Evolutionary conservation across 1,140 invertebrate species (phyloP).

Genomic region (Bombus difficillimus): DNA sequence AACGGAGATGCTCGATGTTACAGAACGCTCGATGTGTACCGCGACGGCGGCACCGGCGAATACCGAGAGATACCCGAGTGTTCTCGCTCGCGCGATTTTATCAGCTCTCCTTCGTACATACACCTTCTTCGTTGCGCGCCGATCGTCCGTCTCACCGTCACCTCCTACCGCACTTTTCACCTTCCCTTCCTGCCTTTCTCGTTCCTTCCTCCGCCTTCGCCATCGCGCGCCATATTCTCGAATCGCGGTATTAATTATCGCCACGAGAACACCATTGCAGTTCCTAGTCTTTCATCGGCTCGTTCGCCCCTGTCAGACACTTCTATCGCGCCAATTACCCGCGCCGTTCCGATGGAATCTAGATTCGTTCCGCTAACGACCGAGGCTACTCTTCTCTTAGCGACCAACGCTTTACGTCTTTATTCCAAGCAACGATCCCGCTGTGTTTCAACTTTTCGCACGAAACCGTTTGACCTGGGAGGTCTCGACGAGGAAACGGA

Average conservation of each 20-base stretch:
- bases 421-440: not conserved
- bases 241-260: slow-evolving; percentile 71
- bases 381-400: not conserved
- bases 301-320: not conserved
- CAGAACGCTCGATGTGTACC: too few species aligned
- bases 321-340: slow-evolving; percentile 24
- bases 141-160: slow-evolving; percentile 49
- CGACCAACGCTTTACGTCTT: not conserved
- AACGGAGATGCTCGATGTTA: slow-evolving; percentile 26
- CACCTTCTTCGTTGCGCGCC: slow-evolving; percentile 5
- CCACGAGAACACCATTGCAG: slow-evolving; percentile 9
- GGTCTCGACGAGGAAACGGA: slow-evolving; percentile 11
- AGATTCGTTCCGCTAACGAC: slow-evolving; percentile 31
- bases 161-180: slow-evolving; percentile 54
- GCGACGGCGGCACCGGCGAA: slow-evolving; percentile 61
- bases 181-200: slow-evolving; percentile 47
- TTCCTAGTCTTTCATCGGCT: slow-evolving; percentile 38
- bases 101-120: slow-evolving; percentile 55
- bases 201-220: not conserved
- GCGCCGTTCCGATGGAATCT: not conserved
- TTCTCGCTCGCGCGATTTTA: slow-evolving; percentile 70
- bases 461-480: slow-evolving; percentile 19
- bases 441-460: too few species aligned
- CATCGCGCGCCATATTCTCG: slow-evolving; percentile 38
- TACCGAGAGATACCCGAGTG: slow-evolving; percentile 55